Conservation (phyloP, 2,113 vertebrate species). For the Phylloscopus whistleri region DNA sequence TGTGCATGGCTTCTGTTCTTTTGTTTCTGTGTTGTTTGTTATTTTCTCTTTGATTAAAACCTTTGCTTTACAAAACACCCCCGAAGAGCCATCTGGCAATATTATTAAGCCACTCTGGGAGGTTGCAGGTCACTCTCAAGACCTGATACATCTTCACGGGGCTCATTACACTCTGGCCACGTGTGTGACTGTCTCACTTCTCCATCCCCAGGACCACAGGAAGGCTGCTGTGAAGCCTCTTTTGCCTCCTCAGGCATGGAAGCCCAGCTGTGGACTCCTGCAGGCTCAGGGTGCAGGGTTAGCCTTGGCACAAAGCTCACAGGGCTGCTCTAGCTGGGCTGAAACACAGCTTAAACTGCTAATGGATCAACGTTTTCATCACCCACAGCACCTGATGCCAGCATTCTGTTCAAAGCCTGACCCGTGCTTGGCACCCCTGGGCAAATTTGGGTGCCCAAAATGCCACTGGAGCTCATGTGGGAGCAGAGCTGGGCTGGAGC, state of each 20-base stretch:
- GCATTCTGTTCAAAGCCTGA: not conserved
- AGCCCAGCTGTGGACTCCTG: not conserved
- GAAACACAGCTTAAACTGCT: not conserved
- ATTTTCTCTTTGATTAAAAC: not conserved
- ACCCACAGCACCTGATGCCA: not conserved
- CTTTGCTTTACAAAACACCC: not conserved
- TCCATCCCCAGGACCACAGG: not conserved
- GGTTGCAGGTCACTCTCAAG: not conserved
- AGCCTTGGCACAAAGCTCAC: not conserved
- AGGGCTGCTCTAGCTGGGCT: not conserved
- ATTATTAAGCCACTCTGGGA: not conserved
- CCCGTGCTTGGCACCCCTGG: not conserved
- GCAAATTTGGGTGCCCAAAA: not conserved
- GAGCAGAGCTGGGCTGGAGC: not conserved
- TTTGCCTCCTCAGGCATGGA: not conserved
- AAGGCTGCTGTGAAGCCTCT: not conserved
- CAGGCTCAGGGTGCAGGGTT: not conserved
- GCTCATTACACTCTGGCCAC: not conserved
- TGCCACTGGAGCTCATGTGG: fast-evolving
- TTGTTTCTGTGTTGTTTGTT: not conserved
- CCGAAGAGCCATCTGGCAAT: not conserved
- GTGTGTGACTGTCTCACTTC: not conserved
- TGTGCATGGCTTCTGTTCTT: not conserved
- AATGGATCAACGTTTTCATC: not conserved
- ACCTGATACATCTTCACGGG: not conserved